Evolutionary conservation across 1,140 invertebrate species (phyloP).

Genomic region (Temnothorax longispinosus): DNA sequence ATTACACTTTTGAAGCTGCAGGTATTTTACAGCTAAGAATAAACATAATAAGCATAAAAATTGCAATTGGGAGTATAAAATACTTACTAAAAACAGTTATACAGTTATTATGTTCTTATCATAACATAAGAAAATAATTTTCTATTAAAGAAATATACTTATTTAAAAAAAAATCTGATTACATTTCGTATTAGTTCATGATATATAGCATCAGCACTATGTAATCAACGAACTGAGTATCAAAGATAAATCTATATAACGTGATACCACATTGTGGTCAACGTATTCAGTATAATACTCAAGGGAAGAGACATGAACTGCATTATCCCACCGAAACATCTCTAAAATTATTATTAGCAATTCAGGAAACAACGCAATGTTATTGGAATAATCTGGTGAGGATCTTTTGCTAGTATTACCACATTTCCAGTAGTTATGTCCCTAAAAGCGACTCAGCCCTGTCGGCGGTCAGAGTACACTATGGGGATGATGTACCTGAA

Average conservation of each 20-base stretch:
- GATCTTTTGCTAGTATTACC: constrained; percentile 14
- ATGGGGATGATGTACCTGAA: constrained; percentile 16
- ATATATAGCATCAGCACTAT: neutral
- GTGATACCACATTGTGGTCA: neutral
- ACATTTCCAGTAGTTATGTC: neutral
- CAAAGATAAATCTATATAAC: neutral
- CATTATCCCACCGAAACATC: neutral
- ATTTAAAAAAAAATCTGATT: neutral
- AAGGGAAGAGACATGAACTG: neutral
- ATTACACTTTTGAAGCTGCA: neutral
- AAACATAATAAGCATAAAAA: neutral
- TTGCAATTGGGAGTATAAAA: neutral
- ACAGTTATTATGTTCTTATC: neutral
- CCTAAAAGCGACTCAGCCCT: constrained; percentile 12
- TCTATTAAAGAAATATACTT: neutral
- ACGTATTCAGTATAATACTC: neutral
- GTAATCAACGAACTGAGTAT: neutral
- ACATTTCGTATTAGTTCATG: neutral
- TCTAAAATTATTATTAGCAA: constrained; percentile 8
- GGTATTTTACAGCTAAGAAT: neutral
- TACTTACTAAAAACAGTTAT: neutral
- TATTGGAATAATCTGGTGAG: constrained; percentile 16
- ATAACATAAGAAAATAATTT: neutral
- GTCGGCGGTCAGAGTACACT: neutral
- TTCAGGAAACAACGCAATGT: neutral